Percentiles rank a stretch among this genome's conserved stretches.
Conservation (phyloP, 2,888 invertebrate species). For the Incurvaria masculella region DNA sequence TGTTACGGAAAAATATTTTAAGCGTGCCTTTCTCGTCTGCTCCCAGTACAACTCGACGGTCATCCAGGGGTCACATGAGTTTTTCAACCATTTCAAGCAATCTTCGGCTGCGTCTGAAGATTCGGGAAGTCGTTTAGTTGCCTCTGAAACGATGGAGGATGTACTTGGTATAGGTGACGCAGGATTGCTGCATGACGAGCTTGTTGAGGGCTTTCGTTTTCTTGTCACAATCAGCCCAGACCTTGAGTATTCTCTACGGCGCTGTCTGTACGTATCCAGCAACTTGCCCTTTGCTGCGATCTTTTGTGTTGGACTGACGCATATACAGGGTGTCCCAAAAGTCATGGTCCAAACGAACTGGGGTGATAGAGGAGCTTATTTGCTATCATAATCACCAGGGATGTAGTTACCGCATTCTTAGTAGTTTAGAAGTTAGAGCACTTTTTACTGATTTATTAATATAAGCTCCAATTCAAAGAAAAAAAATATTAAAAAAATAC, state of each 20-base stretch:
- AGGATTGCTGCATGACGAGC: neutral
- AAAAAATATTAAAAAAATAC: too few relatives aligned
- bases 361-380: too few relatives aligned
- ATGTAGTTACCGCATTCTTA: too few relatives aligned
- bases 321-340: too few relatives aligned
- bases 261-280: neutral
- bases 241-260: neutral
- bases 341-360: too few relatives aligned
- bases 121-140: neutral
- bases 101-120: neutral
- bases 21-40: neutral
- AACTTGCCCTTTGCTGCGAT: constrained; percentile 1
- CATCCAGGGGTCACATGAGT: neutral
- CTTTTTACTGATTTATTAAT: too few relatives aligned
- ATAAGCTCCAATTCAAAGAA: too few relatives aligned
- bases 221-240: neutral
- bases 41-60: neutral
- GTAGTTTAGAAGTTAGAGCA: too few relatives aligned
- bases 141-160: neutral
- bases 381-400: too few relatives aligned
- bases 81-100: neutral
- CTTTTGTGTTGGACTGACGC: neutral
- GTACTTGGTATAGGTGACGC: neutral
- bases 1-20: neutral
- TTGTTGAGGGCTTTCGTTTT: neutral